phyloP scores from a whole-genome alignment of 1,140 invertebrate genomes.

The Rhopalosiphum padi region DNA sequence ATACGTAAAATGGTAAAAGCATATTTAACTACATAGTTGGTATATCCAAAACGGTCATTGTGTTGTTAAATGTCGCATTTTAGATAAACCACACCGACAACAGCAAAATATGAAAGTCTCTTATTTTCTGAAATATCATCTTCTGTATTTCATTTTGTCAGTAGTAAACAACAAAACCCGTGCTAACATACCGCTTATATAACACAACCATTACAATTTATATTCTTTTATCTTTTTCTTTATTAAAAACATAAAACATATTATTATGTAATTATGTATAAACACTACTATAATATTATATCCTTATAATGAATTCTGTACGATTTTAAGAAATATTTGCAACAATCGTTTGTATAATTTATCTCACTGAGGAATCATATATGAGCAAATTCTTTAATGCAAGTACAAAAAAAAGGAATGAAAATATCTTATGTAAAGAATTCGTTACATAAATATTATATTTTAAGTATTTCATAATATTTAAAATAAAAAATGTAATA shows the following conservation, averaged over 20 bases:
- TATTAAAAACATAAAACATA: neutral
- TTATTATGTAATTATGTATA: neutral
- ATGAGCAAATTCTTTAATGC: neutral
- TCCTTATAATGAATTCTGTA: neutral
- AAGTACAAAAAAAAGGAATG: neutral
- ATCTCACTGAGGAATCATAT: neutral
- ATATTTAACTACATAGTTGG: constrained; percentile 1
- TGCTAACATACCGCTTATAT: neutral
- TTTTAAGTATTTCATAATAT: neutral
- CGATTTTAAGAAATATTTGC: neutral
- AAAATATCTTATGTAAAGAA: neutral
- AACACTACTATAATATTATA: neutral
- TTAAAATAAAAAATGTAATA: neutral
- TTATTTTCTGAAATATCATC: constrained; percentile 4
- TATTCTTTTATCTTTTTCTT: neutral
- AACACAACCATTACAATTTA: neutral
- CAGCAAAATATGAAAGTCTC: neutral
- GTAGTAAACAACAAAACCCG: neutral
- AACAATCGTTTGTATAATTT: neutral
- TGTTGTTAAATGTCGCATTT: neutral
- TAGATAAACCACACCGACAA: neutral
- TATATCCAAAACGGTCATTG: neutral
- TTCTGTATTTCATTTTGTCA: neutral
- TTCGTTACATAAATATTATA: neutral
- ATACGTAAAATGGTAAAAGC: neutral